Evolutionary conservation across 2,888 invertebrate genomes (phyloP).

Genomic region (Toxonevra muliebris): DNA sequence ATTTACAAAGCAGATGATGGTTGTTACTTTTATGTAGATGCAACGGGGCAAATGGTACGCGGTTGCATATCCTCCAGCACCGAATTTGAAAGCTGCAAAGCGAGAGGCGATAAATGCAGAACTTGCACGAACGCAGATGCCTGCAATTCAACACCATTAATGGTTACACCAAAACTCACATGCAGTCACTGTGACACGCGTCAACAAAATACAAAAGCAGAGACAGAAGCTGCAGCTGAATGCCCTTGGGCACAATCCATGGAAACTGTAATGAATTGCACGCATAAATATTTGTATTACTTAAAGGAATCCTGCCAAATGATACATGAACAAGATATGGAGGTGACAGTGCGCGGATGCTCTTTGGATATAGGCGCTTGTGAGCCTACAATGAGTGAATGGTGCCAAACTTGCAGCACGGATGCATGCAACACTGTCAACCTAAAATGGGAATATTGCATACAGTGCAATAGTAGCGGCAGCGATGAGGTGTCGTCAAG

Average conservation of each 20-base stretch:
- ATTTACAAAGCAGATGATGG: slow-evolving; percentile 33
- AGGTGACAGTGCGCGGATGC: slow-evolving; percentile 39
- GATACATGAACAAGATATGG: slow-evolving; percentile 29
- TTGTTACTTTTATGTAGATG: slow-evolving; percentile 39
- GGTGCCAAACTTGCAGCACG: slow-evolving; percentile 33
- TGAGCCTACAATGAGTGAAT: slow-evolving; percentile 23
- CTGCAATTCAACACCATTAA: slow-evolving; percentile 38
- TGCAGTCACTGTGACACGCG: slow-evolving; percentile 42
- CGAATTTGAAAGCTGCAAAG: slow-evolving; percentile 30
- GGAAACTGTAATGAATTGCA: slow-evolving; percentile 27
- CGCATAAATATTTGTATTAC: slow-evolving; percentile 37
- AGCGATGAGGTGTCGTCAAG: slow-evolving; percentile 19
- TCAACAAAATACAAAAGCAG: background rate
- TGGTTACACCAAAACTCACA: slow-evolving; percentile 34
- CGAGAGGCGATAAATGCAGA: slow-evolving; percentile 34
- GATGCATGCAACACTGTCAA: slow-evolving; percentile 39
- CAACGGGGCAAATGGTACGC: slow-evolving; percentile 36
- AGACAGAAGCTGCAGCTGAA: background rate
- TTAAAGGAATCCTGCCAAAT: slow-evolving; percentile 40
- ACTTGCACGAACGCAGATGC: slow-evolving; percentile 32
- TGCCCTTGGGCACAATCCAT: slow-evolving; percentile 40
- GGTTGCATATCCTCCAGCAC: slow-evolving; percentile 33
- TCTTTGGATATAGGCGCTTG: slow-evolving; percentile 41
- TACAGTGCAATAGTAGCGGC: slow-evolving; percentile 39
- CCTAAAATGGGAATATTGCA: slow-evolving; percentile 36